Percentiles rank a stretch among this genome's conserved stretches.
Conservation (phyloP, 2,888 invertebrate genomes). For the Entomobrya multifasciata region DNA sequence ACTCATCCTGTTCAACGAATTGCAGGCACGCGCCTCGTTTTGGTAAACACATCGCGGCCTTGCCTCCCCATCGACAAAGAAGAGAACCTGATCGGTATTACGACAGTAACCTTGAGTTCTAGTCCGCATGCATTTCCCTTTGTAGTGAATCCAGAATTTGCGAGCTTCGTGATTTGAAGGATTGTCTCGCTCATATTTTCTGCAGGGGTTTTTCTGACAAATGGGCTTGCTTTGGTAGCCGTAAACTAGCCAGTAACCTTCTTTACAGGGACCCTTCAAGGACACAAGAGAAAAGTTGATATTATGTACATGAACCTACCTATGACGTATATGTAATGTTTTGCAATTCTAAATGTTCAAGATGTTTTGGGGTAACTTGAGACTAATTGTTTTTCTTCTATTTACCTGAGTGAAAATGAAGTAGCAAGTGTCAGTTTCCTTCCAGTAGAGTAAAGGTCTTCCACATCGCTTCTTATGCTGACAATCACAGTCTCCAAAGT, state of each 20-base stretch:
- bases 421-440: slow-evolving; percentile 76
- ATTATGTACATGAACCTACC: too few relatives aligned
- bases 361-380: slow-evolving; percentile 31
- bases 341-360: neutral
- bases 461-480: slow-evolving; percentile 76
- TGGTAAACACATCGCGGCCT: slow-evolving; percentile 68
- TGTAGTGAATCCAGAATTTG: slow-evolving; percentile 76
- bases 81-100: slow-evolving; percentile 73
- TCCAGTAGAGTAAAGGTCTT: slow-evolving; percentile 78
- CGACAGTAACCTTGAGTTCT: slow-evolving; percentile 76
- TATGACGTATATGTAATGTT: too few relatives aligned
- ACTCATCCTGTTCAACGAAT: slow-evolving; percentile 65
- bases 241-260: slow-evolving; percentile 77
- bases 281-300: neutral
- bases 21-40: slow-evolving; percentile 67
- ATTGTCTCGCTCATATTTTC: slow-evolving; percentile 52
- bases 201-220: slow-evolving; percentile 72
- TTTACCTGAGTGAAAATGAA: slow-evolving; percentile 75
- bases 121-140: slow-evolving; percentile 77
- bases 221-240: slow-evolving; percentile 75
- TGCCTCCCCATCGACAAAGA: slow-evolving; percentile 74
- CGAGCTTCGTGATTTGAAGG: slow-evolving; percentile 73
- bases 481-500: slow-evolving; percentile 78
- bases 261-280: slow-evolving; percentile 76
- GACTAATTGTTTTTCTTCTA: neutral